Evolutionary conservation across 2,888 invertebrate genomes (phyloP).

Genomic region (Macaria notata): DNA sequence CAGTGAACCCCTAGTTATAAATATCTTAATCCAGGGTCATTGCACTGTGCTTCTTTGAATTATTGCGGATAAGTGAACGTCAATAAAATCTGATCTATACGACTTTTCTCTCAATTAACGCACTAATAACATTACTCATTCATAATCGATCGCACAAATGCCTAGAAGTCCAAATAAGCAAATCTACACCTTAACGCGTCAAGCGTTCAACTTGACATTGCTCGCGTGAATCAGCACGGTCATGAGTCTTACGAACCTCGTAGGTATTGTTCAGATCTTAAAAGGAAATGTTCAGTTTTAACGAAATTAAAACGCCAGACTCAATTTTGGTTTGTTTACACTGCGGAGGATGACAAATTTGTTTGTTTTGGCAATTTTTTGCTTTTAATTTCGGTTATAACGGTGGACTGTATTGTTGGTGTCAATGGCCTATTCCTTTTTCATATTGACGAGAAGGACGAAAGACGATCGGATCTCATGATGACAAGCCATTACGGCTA

Average conservation of each 20-base stretch:
- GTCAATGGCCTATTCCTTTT: conserved; percentile 3
- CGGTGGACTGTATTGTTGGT: conserved; percentile 1
- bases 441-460: too few species aligned
- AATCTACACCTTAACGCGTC: neutral
- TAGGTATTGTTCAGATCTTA: conserved; percentile 31
- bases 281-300: conserved; percentile 29
- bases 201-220: conserved; percentile 18
- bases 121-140: too few species aligned
- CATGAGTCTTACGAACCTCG: conserved; percentile 17
- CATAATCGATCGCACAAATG: too few species aligned
- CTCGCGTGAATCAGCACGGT: conserved; percentile 27
- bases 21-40: too few species aligned
- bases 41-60: too few species aligned
- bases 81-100: too few species aligned
- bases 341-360: conserved; percentile 23
- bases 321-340: conserved; percentile 31
- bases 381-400: conserved; percentile 14
- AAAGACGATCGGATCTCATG: too few species aligned
- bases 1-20: too few species aligned
- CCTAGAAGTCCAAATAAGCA: too few species aligned
- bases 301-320: conserved; percentile 27
- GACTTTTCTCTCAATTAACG: too few species aligned
- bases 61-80: too few species aligned
- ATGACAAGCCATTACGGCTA: too few species aligned
- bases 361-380: conserved; percentile 25